Percentiles rank a stretch among this genome's conserved stretches.
Conservation (phyloP, 2,797 vertebrate species). For the Acridotheres tristis region DNA sequence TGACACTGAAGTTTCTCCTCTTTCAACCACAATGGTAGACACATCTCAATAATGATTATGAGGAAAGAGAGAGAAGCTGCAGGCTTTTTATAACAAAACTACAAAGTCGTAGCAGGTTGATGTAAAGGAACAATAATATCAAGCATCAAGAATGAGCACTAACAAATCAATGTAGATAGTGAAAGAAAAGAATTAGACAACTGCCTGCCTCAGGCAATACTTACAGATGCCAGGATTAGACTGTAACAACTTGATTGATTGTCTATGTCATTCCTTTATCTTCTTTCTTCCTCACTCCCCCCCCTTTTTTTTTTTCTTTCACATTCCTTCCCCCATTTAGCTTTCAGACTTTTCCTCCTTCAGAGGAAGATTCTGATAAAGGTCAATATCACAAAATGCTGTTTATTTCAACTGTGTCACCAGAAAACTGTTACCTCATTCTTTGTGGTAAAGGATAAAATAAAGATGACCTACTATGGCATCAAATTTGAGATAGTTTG, state of each 20-base stretch:
- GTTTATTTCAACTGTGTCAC: not conserved
- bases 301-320: not conserved
- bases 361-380: not conserved
- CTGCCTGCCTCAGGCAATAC: not conserved
- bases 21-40: not conserved
- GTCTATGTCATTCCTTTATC: not conserved
- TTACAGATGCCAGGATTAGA: not conserved
- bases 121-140: not conserved
- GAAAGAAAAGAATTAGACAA: not conserved
- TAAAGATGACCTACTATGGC: not conserved
- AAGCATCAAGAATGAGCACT: not conserved
- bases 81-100: not conserved
- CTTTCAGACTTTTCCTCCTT: not conserved
- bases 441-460: not conserved
- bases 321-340: not conserved
- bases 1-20: not conserved
- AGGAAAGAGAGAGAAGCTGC: not conserved
- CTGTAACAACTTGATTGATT: not conserved
- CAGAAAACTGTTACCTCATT: not conserved
- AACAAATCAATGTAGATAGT: not conserved
- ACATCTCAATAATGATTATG: not conserved
- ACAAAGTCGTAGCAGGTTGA: not conserved
- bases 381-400: not conserved
- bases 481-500: not conserved
- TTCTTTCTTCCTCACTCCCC: accelerated